Conservation (phyloP, 2,113 vertebrate genomes). For the Microcebus griseorufus region DNA sequence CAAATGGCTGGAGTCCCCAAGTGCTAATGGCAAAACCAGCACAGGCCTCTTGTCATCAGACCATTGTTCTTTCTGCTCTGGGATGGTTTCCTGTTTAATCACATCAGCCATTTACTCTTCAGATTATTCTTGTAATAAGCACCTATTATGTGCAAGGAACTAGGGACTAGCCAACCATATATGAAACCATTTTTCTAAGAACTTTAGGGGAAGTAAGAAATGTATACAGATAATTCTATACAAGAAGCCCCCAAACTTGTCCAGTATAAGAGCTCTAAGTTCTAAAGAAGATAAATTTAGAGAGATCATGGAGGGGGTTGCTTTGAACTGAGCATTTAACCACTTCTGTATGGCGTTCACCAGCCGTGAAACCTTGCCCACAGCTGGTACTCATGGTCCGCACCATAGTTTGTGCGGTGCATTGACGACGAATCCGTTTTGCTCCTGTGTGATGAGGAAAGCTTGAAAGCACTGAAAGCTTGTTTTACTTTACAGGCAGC, state of each 20-base stretch:
- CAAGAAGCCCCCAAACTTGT: background rate
- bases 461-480: too few relatives aligned
- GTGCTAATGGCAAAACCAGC: background rate
- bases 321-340: background rate
- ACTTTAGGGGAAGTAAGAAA: background rate
- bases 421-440: too few relatives aligned
- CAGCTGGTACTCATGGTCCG: too few relatives aligned
- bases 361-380: too few relatives aligned
- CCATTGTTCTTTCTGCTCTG: background rate
- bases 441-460: too few relatives aligned
- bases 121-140: background rate
- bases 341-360: too few relatives aligned
- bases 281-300: background rate
- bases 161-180: background rate
- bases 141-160: background rate
- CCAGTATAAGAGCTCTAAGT: background rate
- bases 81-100: background rate
- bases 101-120: background rate
- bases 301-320: background rate
- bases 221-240: background rate
- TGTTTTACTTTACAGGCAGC: too few relatives aligned
- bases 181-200: background rate
- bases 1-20: background rate
- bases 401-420: too few relatives aligned
- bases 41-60: too few relatives aligned